Base-by-base conservation (phyloP, 2,888 invertebrate species). In the Tricholauxania praeusta region DNA sequence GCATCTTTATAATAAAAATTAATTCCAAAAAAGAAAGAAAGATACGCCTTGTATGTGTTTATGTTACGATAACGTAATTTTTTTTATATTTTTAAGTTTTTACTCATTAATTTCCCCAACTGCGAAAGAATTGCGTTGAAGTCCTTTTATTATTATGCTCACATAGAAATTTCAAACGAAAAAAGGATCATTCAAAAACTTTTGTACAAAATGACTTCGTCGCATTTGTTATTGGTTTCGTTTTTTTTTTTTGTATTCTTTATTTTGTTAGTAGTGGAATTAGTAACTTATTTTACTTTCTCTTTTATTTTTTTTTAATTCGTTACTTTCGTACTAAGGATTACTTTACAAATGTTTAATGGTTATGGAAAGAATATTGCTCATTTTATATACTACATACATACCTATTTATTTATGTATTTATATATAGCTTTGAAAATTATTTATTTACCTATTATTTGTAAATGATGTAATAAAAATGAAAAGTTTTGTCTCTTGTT, bases 1-100 rank as follows among this genome's bases (percentile, higher is more conserved):
- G 68, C 73, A 69, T 76, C 65, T 67, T 17, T n/a, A 47, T 28
- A 51, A 28, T 22, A 39, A 39, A 47, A 69, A 59, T 60, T 69
- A 51, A 69, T 55, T 69, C 59, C 28, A 51, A 69, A 32, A 59
- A 59, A 47, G 1, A 19, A 53, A 55, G 15, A 57, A 60, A 69
- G 68, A 59, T 69, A 39, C 68, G 59, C 59, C 49, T 59, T 69
- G 57, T 48, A 49, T 59, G 49, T 69, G 59, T 69, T 62, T 69
- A 32, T 69, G 68, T 69, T 28, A 49, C 32, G 60, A 49, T 32
- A 48, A 68, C 70, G 55, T 71, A 28, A 60, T 32, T 47, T 47
- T 1, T 68, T 63, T 63, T 32, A n/a, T 15, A 64, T 14, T 64
- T 70, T 14, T 6, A 63, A 39, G 47, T 48, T 51, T 57, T 63